Conservation (phyloP, 1,140 invertebrate species). For the Plodia interpunctella region DNA sequence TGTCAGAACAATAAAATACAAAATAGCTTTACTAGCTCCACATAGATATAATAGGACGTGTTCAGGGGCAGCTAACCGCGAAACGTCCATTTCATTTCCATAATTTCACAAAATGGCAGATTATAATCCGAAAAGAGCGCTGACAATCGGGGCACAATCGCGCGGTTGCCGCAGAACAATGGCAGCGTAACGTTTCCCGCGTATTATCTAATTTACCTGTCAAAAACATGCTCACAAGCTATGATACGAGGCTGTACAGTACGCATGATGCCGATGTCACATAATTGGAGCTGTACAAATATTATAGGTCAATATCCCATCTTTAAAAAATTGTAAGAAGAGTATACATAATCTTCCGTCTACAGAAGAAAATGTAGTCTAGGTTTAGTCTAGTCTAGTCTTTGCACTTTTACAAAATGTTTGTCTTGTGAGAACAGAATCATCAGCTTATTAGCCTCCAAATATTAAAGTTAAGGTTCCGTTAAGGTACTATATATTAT, state of each 20-base stretch:
- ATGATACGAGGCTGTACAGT: constrained; percentile 9
- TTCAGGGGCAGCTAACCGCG: constrained; percentile 57
- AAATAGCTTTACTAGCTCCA: constrained; percentile 27
- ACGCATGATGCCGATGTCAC: neutral
- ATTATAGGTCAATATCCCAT: neutral
- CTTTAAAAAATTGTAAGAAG: too few species aligned
- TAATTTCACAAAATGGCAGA: constrained; percentile 68
- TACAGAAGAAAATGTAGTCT: too few species aligned
- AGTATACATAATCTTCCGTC: too few species aligned
- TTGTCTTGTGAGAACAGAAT: too few species aligned
- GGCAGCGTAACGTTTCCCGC: constrained; percentile 41
- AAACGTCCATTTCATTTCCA: constrained; percentile 67
- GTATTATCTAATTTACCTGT: constrained; percentile 68
- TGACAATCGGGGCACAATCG: constrained; percentile 58
- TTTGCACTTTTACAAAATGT: too few species aligned
- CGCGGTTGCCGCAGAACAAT: constrained; percentile 50
- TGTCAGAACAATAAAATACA: constrained; percentile 46
- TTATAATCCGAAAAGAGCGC: constrained; percentile 58
- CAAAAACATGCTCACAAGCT: constrained; percentile 50
- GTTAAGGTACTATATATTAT: too few species aligned
- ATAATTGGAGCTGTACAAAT: constrained; percentile 11
- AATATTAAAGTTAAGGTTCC: too few species aligned
- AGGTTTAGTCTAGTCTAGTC: too few species aligned
- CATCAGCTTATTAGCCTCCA: too few species aligned
- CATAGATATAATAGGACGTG: constrained; percentile 20